Evolutionary conservation across 2,888 invertebrate genomes (phyloP).

Genomic region (Nephrocerus scutellatus): DNA sequence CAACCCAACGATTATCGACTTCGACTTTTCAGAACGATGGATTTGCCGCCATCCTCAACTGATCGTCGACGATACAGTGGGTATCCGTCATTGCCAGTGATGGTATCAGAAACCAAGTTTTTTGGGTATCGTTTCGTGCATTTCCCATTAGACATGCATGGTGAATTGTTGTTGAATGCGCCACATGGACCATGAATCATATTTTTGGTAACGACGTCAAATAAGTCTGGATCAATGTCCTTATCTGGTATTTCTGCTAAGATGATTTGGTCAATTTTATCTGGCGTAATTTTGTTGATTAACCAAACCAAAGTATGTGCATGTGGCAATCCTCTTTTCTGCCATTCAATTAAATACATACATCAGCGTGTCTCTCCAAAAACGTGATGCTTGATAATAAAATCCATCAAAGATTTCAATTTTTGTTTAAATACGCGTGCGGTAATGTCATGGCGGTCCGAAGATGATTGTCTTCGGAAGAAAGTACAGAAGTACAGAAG

Average conservation of each 20-base stretch:
- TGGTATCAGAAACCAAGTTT: slow-evolving; percentile 14
- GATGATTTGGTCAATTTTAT: slow-evolving; percentile 31
- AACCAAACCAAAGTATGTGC: slow-evolving; percentile 36
- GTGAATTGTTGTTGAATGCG: slow-evolving; percentile 17
- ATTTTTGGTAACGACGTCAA: slow-evolving; percentile 18
- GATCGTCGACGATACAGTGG: slow-evolving; percentile 31
- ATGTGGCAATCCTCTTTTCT: slow-evolving; percentile 37
- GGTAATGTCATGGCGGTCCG: slow-evolving; percentile 16
- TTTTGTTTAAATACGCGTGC: slow-evolving; percentile 21
- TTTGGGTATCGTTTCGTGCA: slow-evolving; percentile 22
- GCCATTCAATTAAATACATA: slow-evolving; percentile 31
- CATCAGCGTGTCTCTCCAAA: slow-evolving; percentile 24
- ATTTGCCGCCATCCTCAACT: slow-evolving; percentile 12
- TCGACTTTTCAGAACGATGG: slow-evolving; percentile 15
- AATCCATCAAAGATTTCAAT: slow-evolving; percentile 19
- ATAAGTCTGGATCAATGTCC: slow-evolving; percentile 16
- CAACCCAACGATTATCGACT: slow-evolving; percentile 37
- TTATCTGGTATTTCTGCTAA: slow-evolving; percentile 27
- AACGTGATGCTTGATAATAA: slow-evolving; percentile 14
- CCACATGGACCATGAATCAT: slow-evolving; percentile 24
- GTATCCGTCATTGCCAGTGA: slow-evolving; percentile 32
- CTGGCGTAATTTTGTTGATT: slow-evolving; percentile 27
- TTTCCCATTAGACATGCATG: slow-evolving; percentile 23
- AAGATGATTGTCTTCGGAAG: slow-evolving; percentile 9
- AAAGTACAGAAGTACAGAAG: background rate